These are phyloP conservation scores for Phaedon cochleariae DNA, from an alignment of 2,888 invertebrate genomes.

Conservation along the genomic window DNA sequence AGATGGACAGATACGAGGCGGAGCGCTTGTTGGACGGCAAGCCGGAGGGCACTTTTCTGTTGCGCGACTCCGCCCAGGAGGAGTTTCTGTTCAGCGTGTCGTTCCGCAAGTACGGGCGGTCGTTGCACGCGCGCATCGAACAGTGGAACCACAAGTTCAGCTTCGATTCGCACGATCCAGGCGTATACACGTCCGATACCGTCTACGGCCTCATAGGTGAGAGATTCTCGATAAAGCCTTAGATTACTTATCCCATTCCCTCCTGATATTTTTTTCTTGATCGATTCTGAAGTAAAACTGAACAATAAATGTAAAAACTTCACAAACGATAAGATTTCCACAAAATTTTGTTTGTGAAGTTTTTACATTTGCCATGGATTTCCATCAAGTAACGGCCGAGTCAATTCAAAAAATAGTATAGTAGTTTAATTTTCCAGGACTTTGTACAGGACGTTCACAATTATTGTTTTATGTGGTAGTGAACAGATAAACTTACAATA, in stretches of 20 bases:
- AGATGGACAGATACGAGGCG: conserved; percentile 98
- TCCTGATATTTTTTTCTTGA: no score
- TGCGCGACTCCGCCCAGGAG: conserved; percentile 96
- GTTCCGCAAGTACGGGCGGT: conserved; percentile 94
- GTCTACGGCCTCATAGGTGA: conserved; percentile 76
- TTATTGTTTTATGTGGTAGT: no score
- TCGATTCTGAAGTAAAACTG: not conserved
- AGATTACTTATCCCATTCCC: not conserved
- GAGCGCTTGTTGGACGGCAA: conserved; percentile 91
- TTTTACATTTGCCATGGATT: no score
- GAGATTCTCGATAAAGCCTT: conserved; percentile 56
- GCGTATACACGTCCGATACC: conserved; percentile 90
- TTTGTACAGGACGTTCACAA: no score
- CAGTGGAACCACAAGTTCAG: conserved; percentile 93
- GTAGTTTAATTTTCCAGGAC: no score
- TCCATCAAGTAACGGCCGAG: no score
- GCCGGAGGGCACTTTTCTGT: conserved; percentile 94
- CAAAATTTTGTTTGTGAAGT: no score
- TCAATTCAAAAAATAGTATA: no score
- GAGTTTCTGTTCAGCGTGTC: conserved; percentile 97
- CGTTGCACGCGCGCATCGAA: conserved; percentile 95
- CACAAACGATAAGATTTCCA: no score
- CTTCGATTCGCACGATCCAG: conserved; percentile 98
- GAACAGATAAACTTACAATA: no score
- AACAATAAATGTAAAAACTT: no score